Percentiles rank a stretch among this genome's conserved stretches.
These are phyloP conservation scores for Anoplolepis gracilipes DNA, from an alignment of 1,140 invertebrate genomes.

Conservation along the genomic window DNA sequence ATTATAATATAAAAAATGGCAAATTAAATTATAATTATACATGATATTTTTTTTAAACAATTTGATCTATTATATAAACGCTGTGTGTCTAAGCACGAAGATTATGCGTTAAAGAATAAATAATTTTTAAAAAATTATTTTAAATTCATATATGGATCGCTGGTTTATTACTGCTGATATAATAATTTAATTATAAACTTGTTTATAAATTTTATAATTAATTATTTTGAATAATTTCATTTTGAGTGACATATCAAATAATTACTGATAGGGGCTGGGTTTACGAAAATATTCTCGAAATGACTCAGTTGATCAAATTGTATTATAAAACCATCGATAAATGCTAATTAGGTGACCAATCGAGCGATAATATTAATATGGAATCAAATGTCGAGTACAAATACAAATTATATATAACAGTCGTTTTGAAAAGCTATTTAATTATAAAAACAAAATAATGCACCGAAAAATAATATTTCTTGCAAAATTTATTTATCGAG, in stretches of 20 bases:
- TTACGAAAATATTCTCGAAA: not conserved
- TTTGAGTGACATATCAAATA: not conserved
- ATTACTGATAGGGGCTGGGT: not conserved
- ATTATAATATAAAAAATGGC: not conserved
- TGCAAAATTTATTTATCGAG: slow-evolving; percentile 37
- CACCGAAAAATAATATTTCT: slow-evolving; percentile 1
- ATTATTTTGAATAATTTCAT: not conserved
- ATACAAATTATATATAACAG: slow-evolving; percentile 9
- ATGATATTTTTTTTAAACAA: not conserved
- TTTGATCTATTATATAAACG: not conserved
- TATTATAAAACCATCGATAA: not conserved
- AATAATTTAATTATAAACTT: not conserved
- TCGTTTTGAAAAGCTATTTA: slow-evolving; percentile 32
- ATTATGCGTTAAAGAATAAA: not conserved
- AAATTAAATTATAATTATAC: not conserved
- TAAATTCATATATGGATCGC: not conserved
- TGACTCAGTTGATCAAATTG: not conserved
- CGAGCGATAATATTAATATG: not conserved
- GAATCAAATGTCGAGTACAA: slow-evolving; percentile 1
- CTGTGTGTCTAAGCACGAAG: not conserved
- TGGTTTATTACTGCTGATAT: not conserved
- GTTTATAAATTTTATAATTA: not conserved
- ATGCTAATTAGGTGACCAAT: slow-evolving; percentile 17
- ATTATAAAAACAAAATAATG: slow-evolving; percentile 30
- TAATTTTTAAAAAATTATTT: not conserved